These are phyloP conservation scores for Prionailurus viverrinus DNA, from an alignment of 2,113 vertebrate genomes.

Conservation along the genomic window DNA sequence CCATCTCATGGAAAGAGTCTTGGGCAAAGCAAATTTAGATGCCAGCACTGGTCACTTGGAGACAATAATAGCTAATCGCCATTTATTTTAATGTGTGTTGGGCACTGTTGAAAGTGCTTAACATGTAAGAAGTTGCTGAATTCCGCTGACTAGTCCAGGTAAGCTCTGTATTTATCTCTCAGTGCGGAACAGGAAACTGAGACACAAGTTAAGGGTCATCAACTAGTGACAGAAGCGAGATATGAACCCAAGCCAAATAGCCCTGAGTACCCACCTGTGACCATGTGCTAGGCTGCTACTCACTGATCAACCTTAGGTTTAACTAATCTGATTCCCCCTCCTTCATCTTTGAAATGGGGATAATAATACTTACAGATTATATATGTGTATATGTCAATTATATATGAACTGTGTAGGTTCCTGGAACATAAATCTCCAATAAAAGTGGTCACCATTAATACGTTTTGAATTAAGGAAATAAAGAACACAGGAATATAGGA, in stretches of 20 bases:
- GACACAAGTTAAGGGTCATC: neutral
- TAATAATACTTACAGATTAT: neutral
- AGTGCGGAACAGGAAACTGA: neutral
- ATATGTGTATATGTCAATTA: neutral
- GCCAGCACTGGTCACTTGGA: neutral
- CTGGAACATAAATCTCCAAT: neutral
- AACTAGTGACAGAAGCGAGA: neutral
- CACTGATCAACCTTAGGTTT: neutral
- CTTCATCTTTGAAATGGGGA: neutral
- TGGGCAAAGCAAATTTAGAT: neutral
- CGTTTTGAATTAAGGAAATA: slow-evolving; percentile 40
- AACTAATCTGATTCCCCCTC: neutral
- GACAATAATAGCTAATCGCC: neutral
- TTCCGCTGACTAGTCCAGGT: neutral
- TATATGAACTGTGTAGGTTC: slow-evolving; percentile 1
- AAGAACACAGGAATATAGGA: neutral
- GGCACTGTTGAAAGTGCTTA: neutral
- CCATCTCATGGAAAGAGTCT: neutral
- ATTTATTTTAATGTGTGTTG: neutral
- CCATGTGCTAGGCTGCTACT: neutral
- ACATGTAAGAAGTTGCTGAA: neutral
- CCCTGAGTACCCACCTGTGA: neutral
- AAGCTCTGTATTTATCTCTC: slow-evolving; percentile 8
- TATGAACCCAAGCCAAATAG: neutral
- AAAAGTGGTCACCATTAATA: slow-evolving; percentile 22